Base-by-base conservation (phyloP, 2,888 invertebrate genomes). In the Maniola hyperantus region DNA sequence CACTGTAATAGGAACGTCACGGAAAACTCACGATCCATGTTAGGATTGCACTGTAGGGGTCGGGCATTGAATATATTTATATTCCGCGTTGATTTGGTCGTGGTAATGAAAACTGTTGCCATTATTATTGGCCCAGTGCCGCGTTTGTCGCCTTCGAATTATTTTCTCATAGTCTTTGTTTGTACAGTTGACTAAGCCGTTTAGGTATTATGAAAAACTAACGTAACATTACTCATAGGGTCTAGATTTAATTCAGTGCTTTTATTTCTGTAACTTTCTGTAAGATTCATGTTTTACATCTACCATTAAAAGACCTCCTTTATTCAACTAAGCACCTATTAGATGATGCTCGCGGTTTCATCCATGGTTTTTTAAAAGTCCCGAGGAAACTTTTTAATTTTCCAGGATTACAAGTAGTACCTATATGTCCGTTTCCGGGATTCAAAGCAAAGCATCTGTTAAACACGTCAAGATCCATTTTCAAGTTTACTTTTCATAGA, bases 91-190 rank as follows among this genome's bases (percentile, higher is more conserved):
- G 78, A 74, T 75, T 68, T 69, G 67, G 57, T 73, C 74, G 78
- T 75, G 78, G 75, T 73, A 66, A 72, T 68, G 67, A 76, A 76
- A 74, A 77, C 74, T 75, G 64, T 71, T 71, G 73, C 70, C 64
- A 76, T 85, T 83, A 73, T 66, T 78, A 73, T 85, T 86, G 85
- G 83, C 83, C 63, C 36, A 6, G 13, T 71, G 73, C 73, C 73
- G 71, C 60, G 61, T 68, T 71, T 65, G 64, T 67, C 67, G 55
- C 66, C 68, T 66, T 66, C 70, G 50, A 34, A 50, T 59, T 62
- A 66, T 68, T 66, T 65, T 65, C 57, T 64, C 60, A 57, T 55
- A 59, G 54, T 69, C 62, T 67, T 58, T 73, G 67, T 72, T 72
- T 73, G 67, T 55, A 65, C 73, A 76, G 69, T 71, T 73, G 75